Evolutionary conservation across 35 echinoderm and acorn worm genomes (phyloP).

Genomic region (Holothuria glaberrima): DNA sequence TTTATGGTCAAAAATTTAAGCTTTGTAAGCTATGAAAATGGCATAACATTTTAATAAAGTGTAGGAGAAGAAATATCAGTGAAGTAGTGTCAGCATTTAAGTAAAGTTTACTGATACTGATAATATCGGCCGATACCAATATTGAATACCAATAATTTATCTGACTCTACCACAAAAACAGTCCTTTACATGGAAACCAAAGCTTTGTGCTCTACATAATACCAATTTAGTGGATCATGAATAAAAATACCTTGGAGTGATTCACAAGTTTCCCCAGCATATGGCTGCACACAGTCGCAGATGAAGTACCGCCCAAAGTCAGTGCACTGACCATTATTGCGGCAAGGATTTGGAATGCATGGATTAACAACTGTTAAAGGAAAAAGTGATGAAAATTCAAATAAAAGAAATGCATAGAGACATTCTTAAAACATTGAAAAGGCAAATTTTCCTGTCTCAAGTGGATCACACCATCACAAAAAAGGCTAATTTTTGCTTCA

Average conservation of each 20-base stretch:
- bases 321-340: constrained; percentile 31
- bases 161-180: not conserved
- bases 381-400: not conserved
- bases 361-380: not conserved
- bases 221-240: not conserved
- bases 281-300: not conserved
- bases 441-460: not conserved
- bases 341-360: constrained; percentile 20
- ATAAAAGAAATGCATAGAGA: not conserved
- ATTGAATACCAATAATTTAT: not conserved
- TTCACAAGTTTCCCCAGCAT: constrained; percentile 40
- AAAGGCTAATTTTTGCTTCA: too few species aligned
- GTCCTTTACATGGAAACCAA: not conserved
- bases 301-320: constrained; percentile 31
- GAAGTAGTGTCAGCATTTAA: too few species aligned
- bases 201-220: not conserved
- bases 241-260: not conserved
- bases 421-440: not conserved
- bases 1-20: too few species aligned
- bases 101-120: too few species aligned
- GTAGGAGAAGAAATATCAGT: too few species aligned
- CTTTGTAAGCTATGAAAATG: too few species aligned
- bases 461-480: not conserved
- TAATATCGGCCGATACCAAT: not conserved
- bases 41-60: too few species aligned